Evolutionary conservation across 2,797 vertebrate species (phyloP), one percentile per base, ranked within the genome.

Genomic region (Philypnodon macrostomus): DNA sequence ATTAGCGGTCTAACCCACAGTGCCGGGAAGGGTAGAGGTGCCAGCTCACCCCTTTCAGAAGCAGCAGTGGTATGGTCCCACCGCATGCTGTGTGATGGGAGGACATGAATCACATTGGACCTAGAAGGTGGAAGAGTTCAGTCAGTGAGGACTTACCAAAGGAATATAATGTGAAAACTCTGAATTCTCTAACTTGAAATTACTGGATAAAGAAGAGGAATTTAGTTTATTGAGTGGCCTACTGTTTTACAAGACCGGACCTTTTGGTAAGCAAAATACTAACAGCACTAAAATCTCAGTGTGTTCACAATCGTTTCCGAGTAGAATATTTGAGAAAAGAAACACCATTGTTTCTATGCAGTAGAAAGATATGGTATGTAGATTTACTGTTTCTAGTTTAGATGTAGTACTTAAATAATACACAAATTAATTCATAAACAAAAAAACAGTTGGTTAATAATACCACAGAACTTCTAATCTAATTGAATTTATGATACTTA

Each of bases 41-140:
- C 76, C 80, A 77, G 53, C 76, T 81, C 81, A 81, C 77, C 74
- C n/a, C n/a, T n/a, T n/a, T n/a, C n/a, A n/a, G n/a, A n/a, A n/a
- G n/a, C n/a, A n/a, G n/a, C n/a, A n/a, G n/a, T n/a, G n/a, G n/a
- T n/a, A n/a, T n/a, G n/a, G 37, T 37, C 16, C 40, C 15, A 76
- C 62, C 78, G 59, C 71, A 68, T 69, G 76, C 63, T 57, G 55
- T 55, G 52, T 63, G 66, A 81, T 64, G 67, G 66, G 56, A 69
- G 61, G 70, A 42, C 46, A 24, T 68, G 78, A 81, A 66, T 75
- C 77, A 74, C 60, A 75, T 47, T 50, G 18, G 40, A 44, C 45
- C 1, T 4, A 40, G 11, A 59, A 30, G 45, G 47, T 40, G 39
- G 60, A 49, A 50, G 45, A 4, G 35, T 54, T 51, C 58, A 40